Base-by-base conservation (phyloP, 2,888 invertebrate species). In the Idaea straminata region DNA sequence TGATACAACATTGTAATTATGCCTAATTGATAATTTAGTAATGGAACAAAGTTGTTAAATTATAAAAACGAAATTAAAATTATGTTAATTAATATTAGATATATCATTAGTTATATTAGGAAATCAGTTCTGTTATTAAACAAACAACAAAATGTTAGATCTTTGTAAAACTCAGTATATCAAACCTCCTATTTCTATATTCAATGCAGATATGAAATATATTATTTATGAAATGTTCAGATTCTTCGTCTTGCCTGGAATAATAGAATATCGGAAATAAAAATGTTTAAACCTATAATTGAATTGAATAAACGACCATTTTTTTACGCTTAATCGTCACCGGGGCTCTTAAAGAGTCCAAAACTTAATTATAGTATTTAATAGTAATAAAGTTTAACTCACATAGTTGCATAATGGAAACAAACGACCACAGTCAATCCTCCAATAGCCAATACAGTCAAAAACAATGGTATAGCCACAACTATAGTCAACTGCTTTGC, bases 331-430 rank as follows among this genome's bases (percentile, higher is more conserved):
- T 25, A 3, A 25, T 25, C 25, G 13, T 57, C 13, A 3, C 57
- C 5, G 2, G 4, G 10, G 57, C 15, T 57, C 57, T 57, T 57
- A 35, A n/a, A 62, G 38, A 67, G 60, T 60, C 58, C 57, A 57
- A 15, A 57, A 57, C 25, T 25, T 1, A 25, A 25, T 25, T 25
- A 25, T 25, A 25, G 25, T 25, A 2, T 25, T 25, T 3, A 25
- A 35, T 59, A 64, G 5, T 61, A 63, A 66, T 1, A 62, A 72
- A 16, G 74, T 13, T 62, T 47, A 78, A 95, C 96, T 96, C 86
- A 97, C 96, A 96, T 92, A 80, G 95, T 95, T 72, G 96, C 95
- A 77, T 96, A 95, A 73, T 96, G 95, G 73, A 96, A 95, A 83
- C 97, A 97, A 13, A 97, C 89, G 0, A 96, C 94, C 3, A 95